Evolutionary conservation across 2,113 vertebrate genomes (phyloP).

Genomic region (Neogale vison): DNA sequence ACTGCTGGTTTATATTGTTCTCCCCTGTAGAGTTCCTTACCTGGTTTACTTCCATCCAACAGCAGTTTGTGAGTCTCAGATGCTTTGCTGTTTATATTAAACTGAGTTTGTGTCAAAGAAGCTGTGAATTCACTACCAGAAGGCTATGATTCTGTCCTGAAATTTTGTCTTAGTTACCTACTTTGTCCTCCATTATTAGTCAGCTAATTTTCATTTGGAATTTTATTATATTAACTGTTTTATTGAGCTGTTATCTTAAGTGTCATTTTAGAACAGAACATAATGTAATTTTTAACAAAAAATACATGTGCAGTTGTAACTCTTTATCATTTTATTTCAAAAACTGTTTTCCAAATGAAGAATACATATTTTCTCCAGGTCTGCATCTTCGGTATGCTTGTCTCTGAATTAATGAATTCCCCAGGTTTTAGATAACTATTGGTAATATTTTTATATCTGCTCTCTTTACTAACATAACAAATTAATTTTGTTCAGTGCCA

Average conservation of each 20-base stretch:
- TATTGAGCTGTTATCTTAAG: not conserved
- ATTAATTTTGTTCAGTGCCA: constrained; percentile 18
- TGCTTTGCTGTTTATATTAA: constrained; percentile 71
- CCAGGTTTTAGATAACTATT: not conserved
- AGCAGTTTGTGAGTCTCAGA: constrained; percentile 61
- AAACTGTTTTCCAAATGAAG: not conserved
- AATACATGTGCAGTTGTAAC: not conserved
- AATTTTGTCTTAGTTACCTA: constrained; percentile 47
- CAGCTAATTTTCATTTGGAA: not conserved
- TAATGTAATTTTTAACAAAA: not conserved
- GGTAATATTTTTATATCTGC: not conserved
- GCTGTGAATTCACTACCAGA: constrained; percentile 69
- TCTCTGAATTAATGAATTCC: not conserved
- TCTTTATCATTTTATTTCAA: not conserved
- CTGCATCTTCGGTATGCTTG: not conserved
- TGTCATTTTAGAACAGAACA: not conserved
- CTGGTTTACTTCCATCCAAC: constrained; percentile 67
- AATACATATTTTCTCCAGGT: not conserved
- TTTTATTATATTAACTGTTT: not conserved
- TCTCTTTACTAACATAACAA: not conserved
- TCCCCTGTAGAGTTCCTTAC: constrained; percentile 57
- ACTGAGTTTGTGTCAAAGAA: constrained; percentile 70
- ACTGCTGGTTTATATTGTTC: not conserved
- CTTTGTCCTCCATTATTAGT: constrained; percentile 21
- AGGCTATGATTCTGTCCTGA: constrained; percentile 36